Evolutionary conservation across 23 tunicate genomes (phyloP).

Genomic region (Phallusia fumigata): DNA sequence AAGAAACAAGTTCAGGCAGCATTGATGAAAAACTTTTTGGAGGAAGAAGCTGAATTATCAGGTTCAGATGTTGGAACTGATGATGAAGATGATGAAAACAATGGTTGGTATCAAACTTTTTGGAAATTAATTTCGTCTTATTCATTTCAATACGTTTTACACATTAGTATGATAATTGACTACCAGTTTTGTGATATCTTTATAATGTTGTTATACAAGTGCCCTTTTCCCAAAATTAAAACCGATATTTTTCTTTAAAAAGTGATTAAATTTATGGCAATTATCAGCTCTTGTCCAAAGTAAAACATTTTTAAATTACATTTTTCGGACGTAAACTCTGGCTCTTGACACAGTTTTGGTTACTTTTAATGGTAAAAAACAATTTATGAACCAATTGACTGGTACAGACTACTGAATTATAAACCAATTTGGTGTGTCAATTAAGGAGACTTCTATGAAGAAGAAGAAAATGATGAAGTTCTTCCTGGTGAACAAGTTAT

Average conservation of each 20-base stretch:
- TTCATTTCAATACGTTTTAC: background rate
- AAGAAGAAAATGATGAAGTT: conserved; percentile 68
- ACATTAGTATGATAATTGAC: background rate
- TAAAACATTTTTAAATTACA: too few species aligned
- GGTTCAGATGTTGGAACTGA: conserved; percentile 84
- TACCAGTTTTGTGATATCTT: too few species aligned
- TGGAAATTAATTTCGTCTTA: background rate
- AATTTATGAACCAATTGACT: too few species aligned
- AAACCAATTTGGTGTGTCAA: background rate
- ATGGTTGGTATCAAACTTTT: background rate
- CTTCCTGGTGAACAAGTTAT: conserved; percentile 75
- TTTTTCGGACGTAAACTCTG: too few species aligned
- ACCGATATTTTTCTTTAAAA: too few species aligned
- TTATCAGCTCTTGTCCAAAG: too few species aligned
- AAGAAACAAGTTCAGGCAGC: conserved; percentile 33
- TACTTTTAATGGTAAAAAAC: too few species aligned
- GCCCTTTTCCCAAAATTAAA: too few species aligned
- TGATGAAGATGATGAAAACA: conserved; percentile 54
- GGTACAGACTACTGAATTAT: too few species aligned
- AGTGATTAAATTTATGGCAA: too few species aligned
- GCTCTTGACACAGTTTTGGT: too few species aligned
- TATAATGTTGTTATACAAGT: too few species aligned
- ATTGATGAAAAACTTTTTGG: conserved; percentile 50
- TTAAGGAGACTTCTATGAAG: conserved; percentile 76
- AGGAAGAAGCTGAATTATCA: conserved; percentile 92